Base-by-base conservation (phyloP, 2,113 vertebrate species). In the Emydura subglobosa region DNA sequence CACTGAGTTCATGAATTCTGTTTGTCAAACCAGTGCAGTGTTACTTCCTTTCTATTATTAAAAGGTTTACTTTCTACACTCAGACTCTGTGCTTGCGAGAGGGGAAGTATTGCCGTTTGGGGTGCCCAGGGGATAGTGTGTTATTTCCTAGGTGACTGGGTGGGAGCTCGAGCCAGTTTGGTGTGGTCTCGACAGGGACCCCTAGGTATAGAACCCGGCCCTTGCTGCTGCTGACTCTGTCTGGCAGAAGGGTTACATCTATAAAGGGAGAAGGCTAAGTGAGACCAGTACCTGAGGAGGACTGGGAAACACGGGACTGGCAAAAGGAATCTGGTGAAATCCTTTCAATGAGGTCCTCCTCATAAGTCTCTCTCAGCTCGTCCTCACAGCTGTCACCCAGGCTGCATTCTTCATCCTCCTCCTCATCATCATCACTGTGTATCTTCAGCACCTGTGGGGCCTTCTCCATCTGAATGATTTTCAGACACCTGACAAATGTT, bases 401-500 rank as follows among this genome's bases (percentile, higher is more conserved):
- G 83, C 82, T 84, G 78, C 72, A 83, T 61, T 34, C 91, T 79
- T 96, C 89, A 88, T 90, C 86, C 39, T 97, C 96, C 39, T 98
- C 98, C 11, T 98, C 96, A 88, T 97, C 95, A 80, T 98, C 95
- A 80, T 98, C 95, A 68, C 91, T 90, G 19, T 72, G 65, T 92
- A 98, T 96, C 85, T 95, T 92, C 93, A 98, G 93, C 50, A 98
- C 89, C 89, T 98, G 98, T 11, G 98, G 90, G 9, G 87, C 68
- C 79, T 96, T 95, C 25, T 98, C 98, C 86, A 91, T 98, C 91
- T 98, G 96, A 95, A 97, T 96, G 81, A 96, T 95, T 81, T 97
- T 94, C 55, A 98, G 97, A 88, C 96, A 98, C 88, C 99, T 99
- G 94, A 83, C 87, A 93, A 95, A 95, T 11, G 91, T 83, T 5